A percentile compares a stretch with the other conserved stretches of the same genome.
Evolutionary conservation across 2,797 vertebrate species (phyloP).

Genomic region (Semotilus atromaculatus): DNA sequence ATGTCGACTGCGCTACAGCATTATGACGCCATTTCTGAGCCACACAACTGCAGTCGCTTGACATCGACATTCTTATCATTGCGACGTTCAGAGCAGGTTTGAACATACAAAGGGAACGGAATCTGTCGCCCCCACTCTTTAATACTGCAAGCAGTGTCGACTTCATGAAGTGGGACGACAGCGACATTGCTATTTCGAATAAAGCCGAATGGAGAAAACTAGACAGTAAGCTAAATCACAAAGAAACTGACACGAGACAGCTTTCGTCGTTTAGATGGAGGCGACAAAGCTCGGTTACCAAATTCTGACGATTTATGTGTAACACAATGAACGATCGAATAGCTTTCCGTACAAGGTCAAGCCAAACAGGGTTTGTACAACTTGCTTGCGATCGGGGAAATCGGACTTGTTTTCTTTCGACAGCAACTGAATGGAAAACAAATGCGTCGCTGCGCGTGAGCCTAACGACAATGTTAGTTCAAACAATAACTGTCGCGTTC

Average conservation of each 20-base stretch:
- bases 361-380: conserved; percentile 28
- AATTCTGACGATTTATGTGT: conserved; percentile 58
- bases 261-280: conserved; percentile 30
- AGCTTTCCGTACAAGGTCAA: conserved; percentile 79
- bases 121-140: background rate
- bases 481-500: conserved; percentile 43
- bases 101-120: background rate
- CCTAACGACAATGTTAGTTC: conserved; percentile 71
- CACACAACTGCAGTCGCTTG: conserved; percentile 56
- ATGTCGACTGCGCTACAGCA: conserved; percentile 67
- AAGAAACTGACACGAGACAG: conserved; percentile 30
- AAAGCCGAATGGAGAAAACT: conserved; percentile 21
- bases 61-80: conserved; percentile 48
- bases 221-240: conserved; percentile 28
- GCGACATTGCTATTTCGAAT: background rate
- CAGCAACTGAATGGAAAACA: conserved; percentile 20
- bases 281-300: conserved; percentile 57
- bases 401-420: background rate
- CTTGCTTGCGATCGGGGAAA: conserved; percentile 26
- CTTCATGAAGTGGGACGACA: conserved; percentile 21
- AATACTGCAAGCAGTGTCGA: conserved; percentile 19
- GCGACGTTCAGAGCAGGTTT: background rate
- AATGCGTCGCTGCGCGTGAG: conserved; percentile 43
- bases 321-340: conserved; percentile 68
- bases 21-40: conserved; percentile 84